Conservation (phyloP, 2,113 vertebrate genomes). For the Mobula hypostoma region DNA sequence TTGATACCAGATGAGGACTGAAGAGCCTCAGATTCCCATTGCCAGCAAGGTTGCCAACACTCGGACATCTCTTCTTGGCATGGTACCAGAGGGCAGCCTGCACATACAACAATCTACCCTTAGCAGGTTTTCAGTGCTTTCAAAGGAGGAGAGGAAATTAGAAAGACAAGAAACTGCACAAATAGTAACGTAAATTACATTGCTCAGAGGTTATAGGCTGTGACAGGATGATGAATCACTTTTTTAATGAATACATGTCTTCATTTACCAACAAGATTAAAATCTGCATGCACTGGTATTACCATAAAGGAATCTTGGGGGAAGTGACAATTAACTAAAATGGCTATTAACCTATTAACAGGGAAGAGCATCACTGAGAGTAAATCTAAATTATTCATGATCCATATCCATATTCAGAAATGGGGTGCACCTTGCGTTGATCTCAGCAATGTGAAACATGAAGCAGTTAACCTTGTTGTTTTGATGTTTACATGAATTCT, state of each 20-base stretch:
- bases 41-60: neutral
- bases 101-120: neutral
- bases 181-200: neutral
- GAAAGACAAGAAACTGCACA: neutral
- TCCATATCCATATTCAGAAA: conserved; percentile 62
- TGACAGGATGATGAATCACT: conserved; percentile 30
- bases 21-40: neutral
- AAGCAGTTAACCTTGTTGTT: conserved; percentile 46
- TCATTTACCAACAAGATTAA: conserved; percentile 29
- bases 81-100: neutral
- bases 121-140: neutral
- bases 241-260: neutral
- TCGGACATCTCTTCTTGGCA: neutral
- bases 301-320: conserved; percentile 45
- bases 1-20: neutral
- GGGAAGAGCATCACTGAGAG: conserved; percentile 70
- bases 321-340: conserved; percentile 67
- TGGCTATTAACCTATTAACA: conserved; percentile 76
- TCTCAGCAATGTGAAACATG: conserved; percentile 55
- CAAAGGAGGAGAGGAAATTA: neutral
- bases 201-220: neutral
- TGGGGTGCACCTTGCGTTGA: conserved; percentile 61
- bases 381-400: conserved; percentile 74
- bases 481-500: conserved; percentile 39
- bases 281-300: conserved; percentile 41